These are phyloP conservation scores for Bicyclus anynana DNA, from an alignment of 1,140 invertebrate species.

Conservation along the genomic window DNA sequence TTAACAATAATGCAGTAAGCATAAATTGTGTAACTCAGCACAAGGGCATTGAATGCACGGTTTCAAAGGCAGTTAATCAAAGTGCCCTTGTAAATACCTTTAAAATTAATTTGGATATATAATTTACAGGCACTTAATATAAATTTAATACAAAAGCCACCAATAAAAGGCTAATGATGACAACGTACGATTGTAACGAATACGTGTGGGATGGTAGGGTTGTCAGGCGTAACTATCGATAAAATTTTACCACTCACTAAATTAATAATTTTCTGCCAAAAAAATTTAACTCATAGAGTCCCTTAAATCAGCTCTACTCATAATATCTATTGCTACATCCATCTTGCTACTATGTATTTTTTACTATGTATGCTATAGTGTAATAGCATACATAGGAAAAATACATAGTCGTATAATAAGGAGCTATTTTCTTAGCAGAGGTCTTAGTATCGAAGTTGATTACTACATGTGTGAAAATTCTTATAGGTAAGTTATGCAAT, in stretches of 20 bases:
- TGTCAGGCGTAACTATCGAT: not conserved
- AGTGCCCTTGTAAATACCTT: constrained; percentile 4
- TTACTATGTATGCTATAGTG: too few species aligned
- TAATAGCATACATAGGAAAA: too few species aligned
- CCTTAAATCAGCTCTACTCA: too few species aligned
- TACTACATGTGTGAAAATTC: too few species aligned
- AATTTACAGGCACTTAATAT: constrained; percentile 20
- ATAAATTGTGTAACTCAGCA: not conserved
- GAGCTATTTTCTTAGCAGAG: too few species aligned
- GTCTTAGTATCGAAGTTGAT: too few species aligned
- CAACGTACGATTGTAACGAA: not conserved
- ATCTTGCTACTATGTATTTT: too few species aligned
- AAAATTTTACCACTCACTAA: not conserved
- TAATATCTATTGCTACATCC: too few species aligned
- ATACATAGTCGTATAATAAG: too few species aligned
- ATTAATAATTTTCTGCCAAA: too few species aligned
- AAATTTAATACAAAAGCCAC: constrained; percentile 19
- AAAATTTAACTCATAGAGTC: too few species aligned
- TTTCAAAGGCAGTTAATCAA: not conserved
- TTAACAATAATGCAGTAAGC: not conserved
- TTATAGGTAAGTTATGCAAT: too few species aligned
- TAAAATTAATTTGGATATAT: constrained; percentile 11
- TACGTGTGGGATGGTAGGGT: constrained; percentile 25
- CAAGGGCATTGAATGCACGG: not conserved
- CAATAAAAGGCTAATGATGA: constrained; percentile 25